These are phyloP conservation scores for Oithona nana DNA, from an alignment of 2,888 invertebrate genomes.

Conservation along the genomic window DNA sequence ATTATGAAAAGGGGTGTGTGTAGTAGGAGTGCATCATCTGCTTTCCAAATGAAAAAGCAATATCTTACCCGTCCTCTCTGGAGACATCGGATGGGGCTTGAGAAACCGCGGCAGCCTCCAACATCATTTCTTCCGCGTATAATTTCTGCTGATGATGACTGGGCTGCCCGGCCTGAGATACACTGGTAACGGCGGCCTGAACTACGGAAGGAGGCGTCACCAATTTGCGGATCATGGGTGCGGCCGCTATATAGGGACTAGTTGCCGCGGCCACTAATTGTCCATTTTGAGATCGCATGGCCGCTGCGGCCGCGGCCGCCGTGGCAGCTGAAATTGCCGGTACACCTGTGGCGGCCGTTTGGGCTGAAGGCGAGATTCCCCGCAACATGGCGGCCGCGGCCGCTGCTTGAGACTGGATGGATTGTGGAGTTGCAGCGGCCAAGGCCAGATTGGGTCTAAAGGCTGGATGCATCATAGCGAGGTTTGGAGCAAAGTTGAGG, in stretches of 20 bases:
- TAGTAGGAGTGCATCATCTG: too few relatives aligned
- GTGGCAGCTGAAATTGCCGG: not conserved
- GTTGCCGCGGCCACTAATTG: not conserved
- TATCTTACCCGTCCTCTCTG: not conserved
- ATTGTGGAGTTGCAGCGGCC: not conserved
- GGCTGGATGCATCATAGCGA: slow-evolving; percentile 53
- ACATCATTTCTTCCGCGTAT: not conserved
- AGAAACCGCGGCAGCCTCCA: not conserved
- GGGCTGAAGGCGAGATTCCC: not conserved
- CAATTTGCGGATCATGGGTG: not conserved
- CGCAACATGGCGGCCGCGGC: not conserved
- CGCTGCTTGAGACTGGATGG: not conserved
- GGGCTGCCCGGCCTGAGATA: not conserved
- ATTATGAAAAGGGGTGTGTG: too few relatives aligned
- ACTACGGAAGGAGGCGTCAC: not conserved
- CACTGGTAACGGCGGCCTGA: not conserved
- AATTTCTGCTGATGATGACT: not conserved
- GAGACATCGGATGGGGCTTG: not conserved
- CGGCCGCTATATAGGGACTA: not conserved
- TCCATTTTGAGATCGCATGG: not conserved
- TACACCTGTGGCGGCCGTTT: not conserved
- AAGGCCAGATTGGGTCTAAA: not conserved
- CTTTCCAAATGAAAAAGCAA: not conserved
- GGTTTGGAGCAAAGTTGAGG: slow-evolving; percentile 42
- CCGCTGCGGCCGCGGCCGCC: not conserved